These are phyloP conservation scores for Dryobates pubescens DNA, from an alignment of 2,797 vertebrate species.

Conservation along the genomic window DNA sequence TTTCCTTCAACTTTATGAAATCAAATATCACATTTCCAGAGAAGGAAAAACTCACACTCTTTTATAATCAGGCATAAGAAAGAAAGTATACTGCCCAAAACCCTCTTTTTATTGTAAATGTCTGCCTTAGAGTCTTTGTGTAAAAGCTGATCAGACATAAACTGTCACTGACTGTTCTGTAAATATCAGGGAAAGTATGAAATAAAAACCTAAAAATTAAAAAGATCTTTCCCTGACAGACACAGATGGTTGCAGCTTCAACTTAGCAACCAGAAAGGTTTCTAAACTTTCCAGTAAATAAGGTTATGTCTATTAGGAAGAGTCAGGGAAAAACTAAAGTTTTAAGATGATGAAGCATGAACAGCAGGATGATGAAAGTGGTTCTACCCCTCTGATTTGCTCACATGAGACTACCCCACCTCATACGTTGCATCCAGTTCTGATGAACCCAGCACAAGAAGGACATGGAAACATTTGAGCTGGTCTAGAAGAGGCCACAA, in stretches of 20 bases:
- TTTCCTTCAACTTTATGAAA: not conserved
- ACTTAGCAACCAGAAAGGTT: not conserved
- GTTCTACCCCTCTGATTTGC: too few relatives aligned
- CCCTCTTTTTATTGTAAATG: not conserved
- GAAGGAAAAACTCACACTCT: not conserved
- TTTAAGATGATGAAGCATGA: not conserved
- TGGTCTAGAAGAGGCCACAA: too few relatives aligned
- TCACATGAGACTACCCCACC: too few relatives aligned
- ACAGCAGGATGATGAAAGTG: too few relatives aligned
- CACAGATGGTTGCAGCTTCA: not conserved
- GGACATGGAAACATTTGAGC: too few relatives aligned
- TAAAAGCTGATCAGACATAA: conserved; percentile 2
- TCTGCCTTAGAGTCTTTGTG: not conserved
- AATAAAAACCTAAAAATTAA: not conserved
- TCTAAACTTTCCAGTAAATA: not conserved
- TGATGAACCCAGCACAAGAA: too few relatives aligned
- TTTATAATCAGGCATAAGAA: not conserved
- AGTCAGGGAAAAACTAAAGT: not conserved
- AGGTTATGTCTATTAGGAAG: not conserved
- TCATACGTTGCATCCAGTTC: too few relatives aligned
- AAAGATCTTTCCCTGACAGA: not conserved
- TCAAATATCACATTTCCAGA: not conserved
- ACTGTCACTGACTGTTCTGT: not conserved
- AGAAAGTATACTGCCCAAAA: not conserved
- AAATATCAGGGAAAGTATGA: not conserved